phyloP scores from a whole-genome alignment of 92 coral and sea anemone species.

The Phymanthus crucifer region DNA sequence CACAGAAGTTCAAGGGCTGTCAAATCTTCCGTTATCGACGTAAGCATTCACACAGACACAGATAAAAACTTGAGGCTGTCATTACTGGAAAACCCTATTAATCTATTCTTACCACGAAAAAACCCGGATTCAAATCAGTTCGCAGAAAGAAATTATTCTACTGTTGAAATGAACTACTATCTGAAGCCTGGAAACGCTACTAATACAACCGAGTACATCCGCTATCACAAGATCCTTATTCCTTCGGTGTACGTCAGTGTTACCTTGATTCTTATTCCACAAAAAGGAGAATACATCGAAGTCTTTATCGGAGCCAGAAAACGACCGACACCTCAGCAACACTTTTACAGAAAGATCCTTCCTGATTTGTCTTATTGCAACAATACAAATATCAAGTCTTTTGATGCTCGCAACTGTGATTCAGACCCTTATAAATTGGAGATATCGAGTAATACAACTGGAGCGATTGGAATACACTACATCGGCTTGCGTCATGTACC shows the following conservation, averaged over 20 bases:
- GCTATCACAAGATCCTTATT: conserved; percentile 54
- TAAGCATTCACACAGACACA: conserved; percentile 17
- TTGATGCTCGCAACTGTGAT: conserved; percentile 24
- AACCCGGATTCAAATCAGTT: background rate
- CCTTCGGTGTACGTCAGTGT: conserved; percentile 50
- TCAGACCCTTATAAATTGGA: conserved; percentile 59
- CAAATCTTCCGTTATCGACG: conserved; percentile 20
- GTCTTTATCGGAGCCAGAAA: conserved; percentile 42
- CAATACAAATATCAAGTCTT: conserved; percentile 6
- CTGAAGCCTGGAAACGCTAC: conserved; percentile 5
- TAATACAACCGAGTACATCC: conserved; percentile 51
- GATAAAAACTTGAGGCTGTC: background rate
- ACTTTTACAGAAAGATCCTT: conserved; percentile 35
- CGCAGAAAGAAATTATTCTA: background rate
- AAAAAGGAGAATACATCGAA: conserved; percentile 40
- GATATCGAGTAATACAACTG: conserved; percentile 60
- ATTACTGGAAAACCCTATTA: conserved; percentile 13
- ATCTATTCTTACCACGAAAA: conserved; percentile 21
- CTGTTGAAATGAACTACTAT: background rate
- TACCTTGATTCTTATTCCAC: conserved; percentile 49
- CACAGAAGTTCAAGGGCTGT: conserved; percentile 26
- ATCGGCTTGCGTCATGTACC: conserved; percentile 61
- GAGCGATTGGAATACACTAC: conserved; percentile 58
- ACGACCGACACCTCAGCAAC: conserved; percentile 58
- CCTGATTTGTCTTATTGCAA: conserved; percentile 64